Base-by-base conservation (phyloP, 2,797 vertebrate species). In the Periparus ater region DNA sequence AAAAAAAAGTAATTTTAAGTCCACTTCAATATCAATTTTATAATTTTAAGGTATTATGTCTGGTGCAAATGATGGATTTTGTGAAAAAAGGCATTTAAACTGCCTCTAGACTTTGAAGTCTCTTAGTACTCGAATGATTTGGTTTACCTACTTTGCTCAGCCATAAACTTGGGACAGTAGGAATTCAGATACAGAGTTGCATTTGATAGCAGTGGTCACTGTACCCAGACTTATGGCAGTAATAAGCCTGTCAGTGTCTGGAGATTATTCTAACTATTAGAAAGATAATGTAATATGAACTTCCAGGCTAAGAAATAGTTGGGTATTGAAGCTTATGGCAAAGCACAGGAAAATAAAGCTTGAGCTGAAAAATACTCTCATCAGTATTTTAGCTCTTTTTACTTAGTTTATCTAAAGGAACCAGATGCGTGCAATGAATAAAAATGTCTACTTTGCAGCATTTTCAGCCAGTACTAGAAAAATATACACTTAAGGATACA, bases 321-420 rank as follows among this genome's bases (percentile, higher is more conserved):
- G 4, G 1, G 8, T 88, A 94, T 55, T 78, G 73, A 91, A 92
- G 78, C 72, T 91, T 45, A 78, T 4, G 4, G 68, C 51, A 93
- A 72, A 88, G 47, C n/a, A 80, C 32, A 72, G 21, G 22, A 42
- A 85, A 81, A 93, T 32, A 73, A 89, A 81, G 47, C 65, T 51
- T 72, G 82, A 93, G 51, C 40, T 83, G 60, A 94, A 91, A 96
- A 96, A 68, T 81, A 88, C 36, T 62, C 75, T 54, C 42, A 78
- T 83, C 68, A 53, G 57, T 92, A 92, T 75, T 89, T 89, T 53
- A 93, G 68, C 20, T 91, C 66, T 72, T 94, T 80, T 93, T 75
- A 77, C 40, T 87, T 71, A 58, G 47, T 96, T 94, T 94, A 95
- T 84, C 93, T 95, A 71, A 92, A 81, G 85, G 57, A 90, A 85